Evolutionary conservation across 2,888 invertebrate genomes (phyloP).

Genomic region (Galeruca laticollis): DNA sequence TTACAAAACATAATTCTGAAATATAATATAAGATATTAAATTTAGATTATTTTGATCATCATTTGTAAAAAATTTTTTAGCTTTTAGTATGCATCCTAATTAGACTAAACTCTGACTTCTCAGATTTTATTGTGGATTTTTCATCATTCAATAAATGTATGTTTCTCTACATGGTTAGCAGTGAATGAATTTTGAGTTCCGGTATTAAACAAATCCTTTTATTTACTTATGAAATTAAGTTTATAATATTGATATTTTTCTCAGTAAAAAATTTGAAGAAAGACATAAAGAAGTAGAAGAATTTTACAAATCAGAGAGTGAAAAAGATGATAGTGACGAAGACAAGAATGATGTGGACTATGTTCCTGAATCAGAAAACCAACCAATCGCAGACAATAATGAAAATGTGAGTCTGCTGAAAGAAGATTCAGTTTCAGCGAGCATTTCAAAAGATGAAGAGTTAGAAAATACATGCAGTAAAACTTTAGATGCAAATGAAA

Average conservation of each 20-base stretch:
- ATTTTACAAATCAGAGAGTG: conserved; percentile 81
- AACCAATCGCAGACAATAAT: not conserved
- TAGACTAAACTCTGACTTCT: too few relatives aligned
- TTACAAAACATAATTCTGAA: too few relatives aligned
- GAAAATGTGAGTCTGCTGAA: not conserved
- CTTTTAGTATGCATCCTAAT: too few relatives aligned
- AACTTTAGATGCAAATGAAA: not conserved
- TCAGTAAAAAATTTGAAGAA: conserved; percentile 76
- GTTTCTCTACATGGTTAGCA: too few relatives aligned
- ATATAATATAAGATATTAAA: too few relatives aligned
- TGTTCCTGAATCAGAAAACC: conserved; percentile 35
- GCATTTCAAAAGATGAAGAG: not conserved
- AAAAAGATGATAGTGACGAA: conserved; percentile 65
- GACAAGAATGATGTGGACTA: conserved; percentile 47
- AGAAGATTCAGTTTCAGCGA: not conserved
- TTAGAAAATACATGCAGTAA: not conserved
- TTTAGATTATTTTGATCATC: too few relatives aligned
- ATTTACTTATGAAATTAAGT: too few relatives aligned
- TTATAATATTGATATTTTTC: conserved; percentile 42
- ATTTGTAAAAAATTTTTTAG: too few relatives aligned
- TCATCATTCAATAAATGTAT: too few relatives aligned
- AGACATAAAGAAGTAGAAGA: conserved; percentile 80
- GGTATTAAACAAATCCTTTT: too few relatives aligned
- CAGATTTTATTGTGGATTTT: too few relatives aligned
- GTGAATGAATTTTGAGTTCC: too few relatives aligned